Conservation (phyloP, 2,888 invertebrate species). For the Drosophila bunnanda region DNA sequence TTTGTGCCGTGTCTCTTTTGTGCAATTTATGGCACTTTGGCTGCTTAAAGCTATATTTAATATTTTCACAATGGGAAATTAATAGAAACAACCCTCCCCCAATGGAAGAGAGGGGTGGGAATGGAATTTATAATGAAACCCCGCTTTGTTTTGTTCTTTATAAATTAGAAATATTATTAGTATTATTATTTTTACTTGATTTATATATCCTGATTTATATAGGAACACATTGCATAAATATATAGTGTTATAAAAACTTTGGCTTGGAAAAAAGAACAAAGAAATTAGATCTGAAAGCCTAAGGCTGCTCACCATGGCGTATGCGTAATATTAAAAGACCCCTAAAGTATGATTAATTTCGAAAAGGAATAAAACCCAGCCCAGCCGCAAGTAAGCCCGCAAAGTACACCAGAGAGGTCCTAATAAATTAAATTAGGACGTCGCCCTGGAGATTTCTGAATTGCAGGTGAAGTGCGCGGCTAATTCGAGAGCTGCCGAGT, state of each 20-base stretch:
- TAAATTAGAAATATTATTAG: neutral
- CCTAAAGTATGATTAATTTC: slow-evolving; percentile 25
- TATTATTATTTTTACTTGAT: neutral
- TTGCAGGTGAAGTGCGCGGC: neutral
- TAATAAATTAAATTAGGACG: slow-evolving; percentile 41
- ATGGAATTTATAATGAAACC: neutral
- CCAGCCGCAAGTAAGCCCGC: slow-evolving; percentile 10
- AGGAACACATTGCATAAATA: too few relatives aligned
- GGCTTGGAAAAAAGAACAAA: neutral
- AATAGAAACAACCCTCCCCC: slow-evolving; percentile 6
- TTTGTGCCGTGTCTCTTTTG: slow-evolving; percentile 13
- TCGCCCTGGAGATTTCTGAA: slow-evolving; percentile 31
- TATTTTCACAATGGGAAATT: slow-evolving; percentile 20
- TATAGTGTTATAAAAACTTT: too few relatives aligned
- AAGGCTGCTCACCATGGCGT: slow-evolving; percentile 19
- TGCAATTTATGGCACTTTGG: slow-evolving; percentile 24
- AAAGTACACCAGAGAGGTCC: slow-evolving; percentile 12
- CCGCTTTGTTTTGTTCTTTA: neutral
- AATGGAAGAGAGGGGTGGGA: too few relatives aligned
- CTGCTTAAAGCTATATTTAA: slow-evolving; percentile 15
- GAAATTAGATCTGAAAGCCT: neutral
- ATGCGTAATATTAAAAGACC: slow-evolving; percentile 30
- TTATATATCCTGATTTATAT: too few relatives aligned
- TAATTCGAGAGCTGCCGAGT: slow-evolving; percentile 14
- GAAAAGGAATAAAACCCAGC: slow-evolving; percentile 8